A percentile compares a stretch with the other conserved stretches of the same genome.
Evolutionary conservation across 2,113 vertebrate species (phyloP).

Genomic region (Egretta garzetta): DNA sequence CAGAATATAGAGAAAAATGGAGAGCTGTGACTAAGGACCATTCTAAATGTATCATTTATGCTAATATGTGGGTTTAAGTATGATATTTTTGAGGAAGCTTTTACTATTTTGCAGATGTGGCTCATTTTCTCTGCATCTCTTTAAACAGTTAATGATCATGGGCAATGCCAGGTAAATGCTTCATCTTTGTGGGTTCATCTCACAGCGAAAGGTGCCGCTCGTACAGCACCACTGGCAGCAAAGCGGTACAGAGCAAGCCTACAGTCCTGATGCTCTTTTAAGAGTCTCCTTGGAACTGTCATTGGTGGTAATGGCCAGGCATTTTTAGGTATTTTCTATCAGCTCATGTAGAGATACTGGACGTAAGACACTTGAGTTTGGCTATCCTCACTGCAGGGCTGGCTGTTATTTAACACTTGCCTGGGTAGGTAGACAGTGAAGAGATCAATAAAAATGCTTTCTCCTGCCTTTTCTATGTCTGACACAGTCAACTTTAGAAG

Average conservation of each 20-base stretch:
- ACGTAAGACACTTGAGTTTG: accelerated
- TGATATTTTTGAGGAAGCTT: background rate
- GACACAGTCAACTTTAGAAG: background rate
- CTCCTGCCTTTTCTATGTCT: background rate
- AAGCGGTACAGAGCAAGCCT: accelerated
- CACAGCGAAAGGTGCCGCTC: accelerated
- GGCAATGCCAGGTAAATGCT: background rate
- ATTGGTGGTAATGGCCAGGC: background rate
- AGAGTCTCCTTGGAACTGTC: background rate
- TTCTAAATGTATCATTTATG: background rate
- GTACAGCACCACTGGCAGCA: background rate
- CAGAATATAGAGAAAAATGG: background rate
- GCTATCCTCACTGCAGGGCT: accelerated
- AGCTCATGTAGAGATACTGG: accelerated
- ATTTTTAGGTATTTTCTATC: background rate
- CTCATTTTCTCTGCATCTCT: background rate
- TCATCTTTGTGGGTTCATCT: accelerated
- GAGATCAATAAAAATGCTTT: background rate
- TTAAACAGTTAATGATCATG: background rate
- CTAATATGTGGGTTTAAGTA: accelerated
- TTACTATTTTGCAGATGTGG: accelerated
- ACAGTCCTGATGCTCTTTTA: background rate
- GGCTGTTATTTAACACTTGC: background rate
- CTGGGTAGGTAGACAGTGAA: background rate
- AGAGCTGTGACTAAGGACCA: background rate